Percentiles rank a stretch among this genome's conserved stretches.
Evolutionary conservation across 2,113 vertebrate species (phyloP).

Genomic region (Cololabis saira): DNA sequence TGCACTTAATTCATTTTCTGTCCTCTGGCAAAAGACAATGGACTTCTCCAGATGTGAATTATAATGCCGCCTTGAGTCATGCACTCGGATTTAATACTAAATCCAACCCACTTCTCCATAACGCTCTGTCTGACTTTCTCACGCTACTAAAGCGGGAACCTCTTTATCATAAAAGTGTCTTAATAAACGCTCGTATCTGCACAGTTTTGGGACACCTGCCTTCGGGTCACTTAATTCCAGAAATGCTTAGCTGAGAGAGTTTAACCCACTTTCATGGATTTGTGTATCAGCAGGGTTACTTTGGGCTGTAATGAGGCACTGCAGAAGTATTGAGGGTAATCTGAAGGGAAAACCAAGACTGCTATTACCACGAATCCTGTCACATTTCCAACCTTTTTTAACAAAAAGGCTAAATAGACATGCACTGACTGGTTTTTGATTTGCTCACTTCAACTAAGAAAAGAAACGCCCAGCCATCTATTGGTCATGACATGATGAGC

Average conservation of each 20-base stretch:
- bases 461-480: not conserved
- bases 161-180: not conserved
- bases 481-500: not conserved
- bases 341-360: conserved; percentile 28
- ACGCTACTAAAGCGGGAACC: not conserved
- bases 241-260: conserved; percentile 27
- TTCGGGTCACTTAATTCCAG: not conserved
- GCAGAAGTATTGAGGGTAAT: conserved; percentile 51
- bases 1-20: not conserved
- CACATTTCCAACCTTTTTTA: conserved; percentile 9
- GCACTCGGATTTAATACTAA: not conserved
- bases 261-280: conserved; percentile 48
- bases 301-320: conserved; percentile 9
- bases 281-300: conserved; percentile 27
- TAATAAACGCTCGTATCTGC: not conserved
- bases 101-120: not conserved
- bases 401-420: conserved; percentile 30
- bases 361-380: conserved; percentile 37
- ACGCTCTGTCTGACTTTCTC: too few species aligned
- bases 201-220: conserved; percentile 1
- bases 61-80: not conserved
- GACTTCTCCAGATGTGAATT: too few species aligned
- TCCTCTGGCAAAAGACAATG: not conserved
- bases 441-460: not conserved
- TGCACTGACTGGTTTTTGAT: conserved; percentile 2